A percentile compares a stretch with the other conserved stretches of the same genome.
phyloP scores from a whole-genome alignment of 35 echinoderm and acorn worm species.

The Heliocidaris erythrogramma region DNA sequence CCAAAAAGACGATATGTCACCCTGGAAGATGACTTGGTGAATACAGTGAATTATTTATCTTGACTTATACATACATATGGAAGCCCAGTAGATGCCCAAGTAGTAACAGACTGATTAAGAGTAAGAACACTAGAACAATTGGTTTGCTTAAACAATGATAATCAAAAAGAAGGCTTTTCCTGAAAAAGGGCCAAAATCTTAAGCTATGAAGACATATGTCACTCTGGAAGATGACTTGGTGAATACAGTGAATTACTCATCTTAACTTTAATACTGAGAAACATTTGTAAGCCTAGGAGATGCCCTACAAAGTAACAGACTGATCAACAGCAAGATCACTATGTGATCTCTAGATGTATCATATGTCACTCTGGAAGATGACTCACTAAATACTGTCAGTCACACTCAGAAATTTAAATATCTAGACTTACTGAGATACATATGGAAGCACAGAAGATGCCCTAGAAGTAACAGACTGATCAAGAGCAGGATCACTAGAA shows the following conservation, averaged over 20 bases:
- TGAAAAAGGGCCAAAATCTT: conserved; percentile 72
- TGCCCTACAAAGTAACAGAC: too few species aligned
- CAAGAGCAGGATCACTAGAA: conserved; percentile 55
- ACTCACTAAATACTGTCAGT: background rate
- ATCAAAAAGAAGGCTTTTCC: conserved; percentile 65
- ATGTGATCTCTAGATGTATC: background rate
- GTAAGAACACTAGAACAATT: conserved; percentile 58
- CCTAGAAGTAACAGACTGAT: conserved; percentile 66
- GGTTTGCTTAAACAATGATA: too few species aligned
- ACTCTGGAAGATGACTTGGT: too few species aligned
- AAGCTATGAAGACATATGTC: background rate
- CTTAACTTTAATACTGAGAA: too few species aligned
- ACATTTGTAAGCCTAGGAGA: too few species aligned
- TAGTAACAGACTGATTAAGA: conserved; percentile 60
- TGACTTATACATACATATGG: conserved; percentile 79
- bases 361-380: background rate
- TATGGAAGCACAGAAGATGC: conserved; percentile 89
- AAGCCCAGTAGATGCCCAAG: conserved; percentile 87
- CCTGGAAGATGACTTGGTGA: too few species aligned
- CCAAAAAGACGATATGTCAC: too few species aligned
- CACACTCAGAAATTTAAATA: background rate
- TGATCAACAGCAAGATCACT: background rate
- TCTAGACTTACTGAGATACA: conserved; percentile 88
- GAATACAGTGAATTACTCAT: too few species aligned
- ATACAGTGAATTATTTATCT: too few species aligned